A percentile compares a stretch with the other conserved stretches of the same genome.
Evolutionary conservation across 1,140 invertebrate genomes (phyloP).

Genomic region (Eufriesea mexicana): DNA sequence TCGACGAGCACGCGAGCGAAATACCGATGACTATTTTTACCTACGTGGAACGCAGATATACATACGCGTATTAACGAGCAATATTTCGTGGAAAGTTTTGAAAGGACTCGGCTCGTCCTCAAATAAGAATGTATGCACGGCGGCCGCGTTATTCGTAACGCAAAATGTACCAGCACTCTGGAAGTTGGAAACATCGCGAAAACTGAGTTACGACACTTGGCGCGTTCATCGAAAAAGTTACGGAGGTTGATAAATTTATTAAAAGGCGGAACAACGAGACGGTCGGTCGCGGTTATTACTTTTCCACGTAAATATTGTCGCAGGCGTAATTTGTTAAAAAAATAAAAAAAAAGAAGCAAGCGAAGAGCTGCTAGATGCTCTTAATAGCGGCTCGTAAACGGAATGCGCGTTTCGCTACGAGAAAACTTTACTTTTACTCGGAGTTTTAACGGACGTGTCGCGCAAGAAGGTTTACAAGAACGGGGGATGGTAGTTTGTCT

Average conservation of each 20-base stretch:
- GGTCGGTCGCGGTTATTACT: constrained; percentile 28
- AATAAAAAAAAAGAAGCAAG: not conserved
- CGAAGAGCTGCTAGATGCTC: not conserved
- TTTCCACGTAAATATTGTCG: not conserved
- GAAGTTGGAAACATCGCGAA: constrained; percentile 12
- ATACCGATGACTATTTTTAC: too few relatives aligned
- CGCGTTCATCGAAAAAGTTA: constrained; percentile 19
- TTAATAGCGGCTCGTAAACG: constrained; percentile 8
- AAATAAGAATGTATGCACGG: constrained; percentile 12
- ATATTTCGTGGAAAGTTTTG: not conserved
- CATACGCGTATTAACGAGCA: not conserved
- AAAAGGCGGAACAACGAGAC: constrained; percentile 8
- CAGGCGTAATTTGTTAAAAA: constrained; percentile 1
- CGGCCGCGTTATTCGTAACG: not conserved
- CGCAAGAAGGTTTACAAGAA: not conserved
- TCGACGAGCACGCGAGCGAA: too few relatives aligned
- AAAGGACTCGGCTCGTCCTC: not conserved
- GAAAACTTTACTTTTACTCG: constrained; percentile 1
- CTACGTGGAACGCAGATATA: too few relatives aligned
- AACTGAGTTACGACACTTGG: constrained; percentile 28
- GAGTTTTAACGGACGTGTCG: not conserved
- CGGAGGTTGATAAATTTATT: constrained; percentile 34
- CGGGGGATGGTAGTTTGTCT: not conserved
- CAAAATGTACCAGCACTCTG: not conserved
- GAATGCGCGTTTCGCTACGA: not conserved